Base-by-base conservation (phyloP, 2,888 invertebrate genomes). In the Eucriotettix oculatus region DNA sequence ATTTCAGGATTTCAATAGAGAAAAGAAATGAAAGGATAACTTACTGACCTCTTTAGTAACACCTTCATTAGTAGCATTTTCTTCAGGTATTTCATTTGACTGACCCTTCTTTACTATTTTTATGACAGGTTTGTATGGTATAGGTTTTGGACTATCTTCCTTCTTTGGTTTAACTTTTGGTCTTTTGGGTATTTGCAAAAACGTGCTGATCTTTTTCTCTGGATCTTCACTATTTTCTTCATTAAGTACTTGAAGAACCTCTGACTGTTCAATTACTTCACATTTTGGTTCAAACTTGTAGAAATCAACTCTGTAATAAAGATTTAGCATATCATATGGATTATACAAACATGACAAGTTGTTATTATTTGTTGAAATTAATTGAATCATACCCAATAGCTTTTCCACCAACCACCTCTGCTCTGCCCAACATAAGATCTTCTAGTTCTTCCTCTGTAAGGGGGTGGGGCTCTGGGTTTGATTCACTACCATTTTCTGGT, bases 201-300 rank as follows among this genome's bases (percentile, higher is more conserved):
- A 57, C 11, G 57, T 54, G 11, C 42, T 56, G 10, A 60, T 10
- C 16, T 56, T 53, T 53, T 57, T 60, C 43, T 58, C 53, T 44
- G 42, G 52, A 16, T 42, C 53, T 41, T 54, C 44, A 43, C 16
- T 44, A 40, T 60, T 52, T 29, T 60, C 60, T 53, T 60, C 60
- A 40, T 57, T 42, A 1, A 60, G 17, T 16, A 64, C 61, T 73
- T 83, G 82, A 64, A 86, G 72, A 0, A 86, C 86, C 69, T 84
- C 83, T 7, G 86, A 86, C 66, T 81, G 78, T 69, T 81, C 83
- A 10, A 86, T 73, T 0, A 81, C 78, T 9, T 80, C 79, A 29
- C 79, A 76, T 61, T 83, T 79, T 0, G 86, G 85, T 54, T 81
- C 80, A 59, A 85, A 79, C 68, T 83, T 82, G 66, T 82, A 78